Evolutionary conservation across 2,113 vertebrate genomes (phyloP).

Genomic region (Sylvia atricapilla): DNA sequence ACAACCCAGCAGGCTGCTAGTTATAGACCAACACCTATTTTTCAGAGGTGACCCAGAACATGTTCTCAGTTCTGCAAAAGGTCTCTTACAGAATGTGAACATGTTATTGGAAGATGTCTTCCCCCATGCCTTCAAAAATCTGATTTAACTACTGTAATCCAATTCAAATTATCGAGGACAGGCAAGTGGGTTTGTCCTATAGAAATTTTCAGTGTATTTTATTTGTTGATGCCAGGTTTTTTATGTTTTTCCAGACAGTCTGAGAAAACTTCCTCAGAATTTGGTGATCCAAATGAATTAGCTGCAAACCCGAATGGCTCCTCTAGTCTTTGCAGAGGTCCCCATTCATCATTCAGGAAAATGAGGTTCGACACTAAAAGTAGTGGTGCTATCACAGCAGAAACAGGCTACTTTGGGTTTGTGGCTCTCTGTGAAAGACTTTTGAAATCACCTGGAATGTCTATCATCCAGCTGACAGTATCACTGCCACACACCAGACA

Average conservation of each 20-base stretch:
- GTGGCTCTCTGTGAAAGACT: neutral
- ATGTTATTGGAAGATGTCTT: neutral
- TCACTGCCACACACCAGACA: neutral
- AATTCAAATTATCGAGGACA: neutral
- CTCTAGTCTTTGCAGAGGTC: neutral
- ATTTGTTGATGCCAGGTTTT: neutral
- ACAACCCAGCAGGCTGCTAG: neutral
- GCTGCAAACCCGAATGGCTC: neutral
- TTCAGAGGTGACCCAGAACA: neutral
- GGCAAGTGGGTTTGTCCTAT: fast-evolving
- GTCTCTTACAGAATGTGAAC: neutral
- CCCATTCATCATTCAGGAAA: neutral
- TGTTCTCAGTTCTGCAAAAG: neutral
- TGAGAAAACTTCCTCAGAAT: neutral
- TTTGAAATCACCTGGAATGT: neutral
- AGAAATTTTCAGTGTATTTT: neutral
- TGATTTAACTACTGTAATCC: neutral
- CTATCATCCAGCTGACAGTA: neutral
- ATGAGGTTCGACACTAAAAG: fast-evolving
- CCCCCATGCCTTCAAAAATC: neutral
- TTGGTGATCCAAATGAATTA: neutral
- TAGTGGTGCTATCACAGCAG: neutral
- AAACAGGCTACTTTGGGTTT: neutral
- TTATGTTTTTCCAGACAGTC: neutral
- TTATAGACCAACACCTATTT: neutral